Evolutionary conservation across 2,797 vertebrate species (phyloP), one percentile per base, ranked within the genome.

Genomic region (Bradypus variegatus): DNA sequence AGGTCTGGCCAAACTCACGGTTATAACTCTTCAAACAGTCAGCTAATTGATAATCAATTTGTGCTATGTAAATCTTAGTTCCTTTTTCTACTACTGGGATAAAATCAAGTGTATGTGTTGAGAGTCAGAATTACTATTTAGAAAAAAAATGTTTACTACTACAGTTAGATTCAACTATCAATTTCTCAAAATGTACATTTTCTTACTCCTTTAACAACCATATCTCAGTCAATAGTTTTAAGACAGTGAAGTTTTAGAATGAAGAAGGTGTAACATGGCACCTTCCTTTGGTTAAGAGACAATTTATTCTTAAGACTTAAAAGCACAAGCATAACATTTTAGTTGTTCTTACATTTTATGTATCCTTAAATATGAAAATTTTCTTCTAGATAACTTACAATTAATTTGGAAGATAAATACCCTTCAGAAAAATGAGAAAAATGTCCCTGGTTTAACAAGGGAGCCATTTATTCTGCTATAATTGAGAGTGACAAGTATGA

Each of bases 1-100:
- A 80, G 73, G 58, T 94, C 83, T 94, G 92, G 91, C 77, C 93
- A 95, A 91, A 84, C 73, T 93, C 76, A 91, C 18, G 60, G 60
- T 77, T 86, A 67, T 4, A 88, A 38, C 36, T 94, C 36, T 93
- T 94, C 91, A 90, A 41, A 92, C 90, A 92, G 31, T 2, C 81
- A 16, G 16, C 38, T 88, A 93, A 91, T 0, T 82, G 33, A 82
- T 80, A 93, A 91, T 27, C 31, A 87, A 27, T 83, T 73, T 76
- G 45, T 83, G 38, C 60, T 87, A 27, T 45, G 58, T 50, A 88
- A 67, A 89, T 81, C 13, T 65, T 84, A 83, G 18, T 76, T 83
- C 16, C 33, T 80, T 75, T 90, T 82, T 89, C 50, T 92, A 72
- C 33, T 77, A 60, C 18, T 33, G 21, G 64, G 41, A 93, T 76